Conservation (phyloP, 2,888 invertebrate species). For the Hipparchia sbordonii region DNA sequence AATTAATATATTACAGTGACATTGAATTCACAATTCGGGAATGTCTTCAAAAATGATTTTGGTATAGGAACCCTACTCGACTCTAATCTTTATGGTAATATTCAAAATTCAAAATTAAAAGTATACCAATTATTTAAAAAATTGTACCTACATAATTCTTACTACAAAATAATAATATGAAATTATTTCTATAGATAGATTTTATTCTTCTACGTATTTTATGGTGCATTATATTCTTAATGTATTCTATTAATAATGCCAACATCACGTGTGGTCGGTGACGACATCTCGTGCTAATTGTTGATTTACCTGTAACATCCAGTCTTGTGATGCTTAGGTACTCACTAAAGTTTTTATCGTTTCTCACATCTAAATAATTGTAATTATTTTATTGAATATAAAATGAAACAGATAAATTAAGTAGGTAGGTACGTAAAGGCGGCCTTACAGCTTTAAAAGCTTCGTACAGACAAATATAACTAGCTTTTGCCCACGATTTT, state of each 20-base stretch:
- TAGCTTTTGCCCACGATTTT: no score
- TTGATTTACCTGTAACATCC: constrained; percentile 53
- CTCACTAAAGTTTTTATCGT: not conserved
- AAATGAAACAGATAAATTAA: not conserved
- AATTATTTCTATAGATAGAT: no score
- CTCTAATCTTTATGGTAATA: not conserved
- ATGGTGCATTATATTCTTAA: not conserved
- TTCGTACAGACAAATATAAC: no score
- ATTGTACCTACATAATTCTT: not conserved
- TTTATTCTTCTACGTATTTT: not conserved
- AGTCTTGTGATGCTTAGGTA: not conserved
- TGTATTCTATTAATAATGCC: constrained; percentile 47
- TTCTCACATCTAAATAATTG: no score
- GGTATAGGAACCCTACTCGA: not conserved
- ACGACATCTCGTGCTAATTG: constrained; percentile 52
- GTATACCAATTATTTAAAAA: not conserved
- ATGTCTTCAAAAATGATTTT: not conserved
- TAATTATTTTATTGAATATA: no score
- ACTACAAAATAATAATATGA: no score
- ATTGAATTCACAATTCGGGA: not conserved
- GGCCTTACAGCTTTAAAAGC: no score
- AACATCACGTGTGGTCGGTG: constrained; percentile 49
- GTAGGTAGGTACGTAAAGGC: not conserved
- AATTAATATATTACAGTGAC: not conserved
- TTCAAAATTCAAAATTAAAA: not conserved